Evolutionary conservation across 37 sponge, comb jelly and placozoan species (phyloP).

Genomic region (Ianthella basta): DNA sequence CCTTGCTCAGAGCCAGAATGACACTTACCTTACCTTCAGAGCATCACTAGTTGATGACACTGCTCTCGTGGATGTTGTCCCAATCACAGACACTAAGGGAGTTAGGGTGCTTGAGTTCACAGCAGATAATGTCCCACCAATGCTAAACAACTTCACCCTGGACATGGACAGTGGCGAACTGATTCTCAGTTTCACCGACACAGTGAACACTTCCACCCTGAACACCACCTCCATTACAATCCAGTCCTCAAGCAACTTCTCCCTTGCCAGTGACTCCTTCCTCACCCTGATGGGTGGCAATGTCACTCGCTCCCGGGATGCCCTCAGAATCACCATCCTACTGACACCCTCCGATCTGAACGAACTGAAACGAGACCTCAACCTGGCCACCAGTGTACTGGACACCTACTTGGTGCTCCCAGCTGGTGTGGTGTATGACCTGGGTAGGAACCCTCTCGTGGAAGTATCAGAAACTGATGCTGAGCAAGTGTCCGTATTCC

Average conservation of each 20-base stretch:
- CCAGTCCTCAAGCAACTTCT: slow-evolving; percentile 41
- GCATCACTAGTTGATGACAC: slow-evolving; percentile 86
- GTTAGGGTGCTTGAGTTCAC: slow-evolving; percentile 54
- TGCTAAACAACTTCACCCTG: slow-evolving; percentile 69
- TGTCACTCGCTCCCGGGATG: slow-evolving; percentile 53
- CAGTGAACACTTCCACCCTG: slow-evolving; percentile 85
- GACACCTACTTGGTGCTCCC: slow-evolving; percentile 68
- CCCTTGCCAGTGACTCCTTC: not conserved
- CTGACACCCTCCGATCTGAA: slow-evolving; percentile 73
- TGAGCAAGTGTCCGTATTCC: slow-evolving; percentile 36
- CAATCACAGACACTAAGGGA: slow-evolving; percentile 87
- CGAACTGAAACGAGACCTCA: slow-evolving; percentile 74
- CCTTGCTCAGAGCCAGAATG: slow-evolving; percentile 59
- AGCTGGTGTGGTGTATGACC: slow-evolving; percentile 47
- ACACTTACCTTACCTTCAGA: slow-evolving; percentile 82
- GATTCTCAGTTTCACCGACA: slow-evolving; percentile 80
- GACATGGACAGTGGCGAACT: slow-evolving; percentile 72
- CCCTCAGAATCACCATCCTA: slow-evolving; percentile 45
- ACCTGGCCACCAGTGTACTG: slow-evolving; percentile 47
- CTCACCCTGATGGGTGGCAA: slow-evolving; percentile 59
- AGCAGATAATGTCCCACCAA: slow-evolving; percentile 74
- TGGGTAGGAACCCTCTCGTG: slow-evolving; percentile 62
- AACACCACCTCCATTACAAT: slow-evolving; percentile 52
- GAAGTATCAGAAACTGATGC: slow-evolving; percentile 46
- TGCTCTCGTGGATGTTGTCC: slow-evolving; percentile 74